These are phyloP conservation scores for Cantharis flavilabris DNA, from an alignment of 2,888 invertebrate species.

Conservation along the genomic window DNA sequence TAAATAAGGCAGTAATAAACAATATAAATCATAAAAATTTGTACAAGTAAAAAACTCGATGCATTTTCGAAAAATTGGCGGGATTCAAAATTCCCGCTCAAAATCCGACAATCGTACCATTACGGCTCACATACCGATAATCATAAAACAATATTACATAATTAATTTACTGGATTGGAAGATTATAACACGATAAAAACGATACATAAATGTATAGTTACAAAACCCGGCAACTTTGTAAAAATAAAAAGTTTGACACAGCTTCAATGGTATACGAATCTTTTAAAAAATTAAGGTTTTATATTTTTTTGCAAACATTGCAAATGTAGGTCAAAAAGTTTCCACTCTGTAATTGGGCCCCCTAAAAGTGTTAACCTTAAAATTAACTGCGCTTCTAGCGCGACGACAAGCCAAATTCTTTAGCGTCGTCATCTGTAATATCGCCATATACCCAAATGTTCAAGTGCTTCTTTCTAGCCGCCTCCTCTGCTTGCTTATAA, in stretches of 20 bases:
- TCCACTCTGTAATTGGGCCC: slow-evolving; percentile 22
- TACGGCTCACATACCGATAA: neutral
- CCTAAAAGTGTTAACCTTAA: neutral
- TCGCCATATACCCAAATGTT: slow-evolving; percentile 99
- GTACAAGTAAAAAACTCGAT: neutral
- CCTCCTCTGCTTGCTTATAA: slow-evolving; percentile 84
- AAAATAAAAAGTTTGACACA: neutral
- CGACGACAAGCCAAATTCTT: slow-evolving; percentile 64
- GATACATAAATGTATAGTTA: slow-evolving; percentile 37
- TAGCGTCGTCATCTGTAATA: slow-evolving; percentile 90
- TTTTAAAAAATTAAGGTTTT: neutral
- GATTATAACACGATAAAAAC: neutral
- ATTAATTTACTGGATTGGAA: neutral
- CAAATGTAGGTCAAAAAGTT: slow-evolving; percentile 21
- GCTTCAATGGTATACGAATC: neutral
- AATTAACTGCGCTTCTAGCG: slow-evolving; percentile 10
- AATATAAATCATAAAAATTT: neutral
- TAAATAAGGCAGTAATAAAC: neutral
- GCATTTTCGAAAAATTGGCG: neutral
- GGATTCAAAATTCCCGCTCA: neutral
- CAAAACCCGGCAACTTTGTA: slow-evolving; percentile 9
- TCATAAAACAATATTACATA: neutral
- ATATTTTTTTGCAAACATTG: slow-evolving; percentile 5
- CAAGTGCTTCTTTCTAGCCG: slow-evolving; percentile 82
- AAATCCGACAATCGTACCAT: neutral